Percentiles rank a stretch among this genome's conserved stretches.
Evolutionary conservation across 1,140 invertebrate species (phyloP).

Genomic region (Dendroctonus ponderosae): DNA sequence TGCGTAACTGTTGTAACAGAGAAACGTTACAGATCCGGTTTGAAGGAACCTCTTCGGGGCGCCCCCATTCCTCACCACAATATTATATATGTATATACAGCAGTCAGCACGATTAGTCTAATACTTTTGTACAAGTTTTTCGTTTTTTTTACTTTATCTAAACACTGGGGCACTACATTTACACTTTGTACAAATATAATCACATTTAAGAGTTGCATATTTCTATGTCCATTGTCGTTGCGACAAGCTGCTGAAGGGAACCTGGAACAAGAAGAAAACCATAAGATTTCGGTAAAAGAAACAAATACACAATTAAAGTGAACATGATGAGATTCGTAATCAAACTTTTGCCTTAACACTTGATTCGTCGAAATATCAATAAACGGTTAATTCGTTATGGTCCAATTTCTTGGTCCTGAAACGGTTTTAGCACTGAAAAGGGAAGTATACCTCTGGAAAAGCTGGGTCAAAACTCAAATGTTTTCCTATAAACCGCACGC

Average conservation of each 20-base stretch:
- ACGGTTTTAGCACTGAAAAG: no score
- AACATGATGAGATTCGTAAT: neutral
- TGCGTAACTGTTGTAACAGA: conserved; percentile 37
- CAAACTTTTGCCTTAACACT: no score
- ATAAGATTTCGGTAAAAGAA: neutral
- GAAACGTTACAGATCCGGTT: conserved; percentile 28
- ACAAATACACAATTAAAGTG: neutral
- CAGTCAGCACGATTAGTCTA: conserved; percentile 49
- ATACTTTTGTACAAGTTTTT: conserved; percentile 52
- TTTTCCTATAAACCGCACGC: no score
- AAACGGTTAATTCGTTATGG: no score
- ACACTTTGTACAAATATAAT: conserved; percentile 54
- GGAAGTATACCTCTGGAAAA: no score
- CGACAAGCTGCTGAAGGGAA: conserved; percentile 43
- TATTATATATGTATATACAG: conserved; percentile 45
- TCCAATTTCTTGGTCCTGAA: no score
- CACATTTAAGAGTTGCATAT: conserved; percentile 53
- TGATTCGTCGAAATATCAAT: no score
- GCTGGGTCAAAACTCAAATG: no score
- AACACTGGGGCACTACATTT: conserved; percentile 53
- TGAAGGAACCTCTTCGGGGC: conserved; percentile 40
- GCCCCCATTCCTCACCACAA: conserved; percentile 40
- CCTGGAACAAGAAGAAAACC: conserved; percentile 42
- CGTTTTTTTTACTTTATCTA: conserved; percentile 42
- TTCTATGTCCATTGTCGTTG: conserved; percentile 52